These are phyloP conservation scores for Fabriciana adippe DNA, from an alignment of 2,888 invertebrate genomes.

Conservation along the genomic window DNA sequence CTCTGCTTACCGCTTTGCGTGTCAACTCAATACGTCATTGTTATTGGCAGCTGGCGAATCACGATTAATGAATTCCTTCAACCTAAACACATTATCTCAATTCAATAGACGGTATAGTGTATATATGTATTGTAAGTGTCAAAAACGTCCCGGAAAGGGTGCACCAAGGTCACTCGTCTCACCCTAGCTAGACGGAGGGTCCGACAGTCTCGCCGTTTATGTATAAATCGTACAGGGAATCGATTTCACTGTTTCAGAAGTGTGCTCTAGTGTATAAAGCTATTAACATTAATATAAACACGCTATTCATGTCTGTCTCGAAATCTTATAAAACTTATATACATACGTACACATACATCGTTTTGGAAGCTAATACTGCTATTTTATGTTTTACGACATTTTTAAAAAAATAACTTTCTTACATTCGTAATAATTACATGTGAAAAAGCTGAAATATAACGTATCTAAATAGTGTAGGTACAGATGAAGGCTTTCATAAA, in stretches of 20 bases:
- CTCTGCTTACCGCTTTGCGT: constrained; percentile 48
- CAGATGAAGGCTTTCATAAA: not conserved
- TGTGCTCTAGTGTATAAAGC: constrained; percentile 22
- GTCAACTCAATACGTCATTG: constrained; percentile 49
- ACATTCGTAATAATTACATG: too few relatives aligned
- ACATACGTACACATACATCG: too few relatives aligned
- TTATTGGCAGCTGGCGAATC: constrained; percentile 48
- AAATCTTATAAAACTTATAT: not conserved
- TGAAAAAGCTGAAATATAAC: too few relatives aligned
- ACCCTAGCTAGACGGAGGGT: constrained; percentile 72
- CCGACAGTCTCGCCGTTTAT: constrained; percentile 47
- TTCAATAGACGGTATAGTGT: constrained; percentile 16
- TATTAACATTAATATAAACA: not conserved
- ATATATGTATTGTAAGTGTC: constrained; percentile 20
- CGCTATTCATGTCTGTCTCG: not conserved
- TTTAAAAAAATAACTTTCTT: too few relatives aligned
- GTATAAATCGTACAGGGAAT: constrained; percentile 50
- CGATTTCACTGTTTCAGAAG: constrained; percentile 44
- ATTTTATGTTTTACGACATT: not conserved
- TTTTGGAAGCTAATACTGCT: not conserved
- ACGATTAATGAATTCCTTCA: constrained; percentile 36
- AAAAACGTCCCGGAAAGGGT: constrained; percentile 43
- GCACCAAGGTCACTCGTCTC: constrained; percentile 58
- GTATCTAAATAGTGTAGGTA: not conserved
- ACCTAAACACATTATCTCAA: constrained; percentile 30